Conservation (phyloP, 2,797 vertebrate species). For the Sebastes glaucus region DNA sequence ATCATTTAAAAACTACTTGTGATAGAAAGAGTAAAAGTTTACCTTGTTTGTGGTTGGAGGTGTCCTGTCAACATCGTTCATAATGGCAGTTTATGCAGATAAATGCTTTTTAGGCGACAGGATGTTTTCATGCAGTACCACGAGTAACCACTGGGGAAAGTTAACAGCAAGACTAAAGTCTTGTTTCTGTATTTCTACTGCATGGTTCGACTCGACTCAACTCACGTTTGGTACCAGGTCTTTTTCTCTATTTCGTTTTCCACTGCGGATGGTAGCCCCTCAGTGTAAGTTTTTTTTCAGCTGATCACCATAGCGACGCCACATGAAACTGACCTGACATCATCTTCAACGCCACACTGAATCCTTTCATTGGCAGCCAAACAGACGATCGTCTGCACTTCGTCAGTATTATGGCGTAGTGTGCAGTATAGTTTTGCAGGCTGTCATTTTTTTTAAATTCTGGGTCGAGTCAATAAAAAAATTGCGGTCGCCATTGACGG, state of each 20-base stretch:
- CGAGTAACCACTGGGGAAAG: background rate
- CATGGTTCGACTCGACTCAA: background rate
- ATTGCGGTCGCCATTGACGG: background rate
- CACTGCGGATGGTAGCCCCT: background rate
- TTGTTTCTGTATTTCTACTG: background rate
- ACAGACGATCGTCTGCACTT: background rate
- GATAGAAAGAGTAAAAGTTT: too few species aligned
- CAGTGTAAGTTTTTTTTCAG: background rate
- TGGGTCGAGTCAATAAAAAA: background rate
- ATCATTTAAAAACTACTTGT: background rate
- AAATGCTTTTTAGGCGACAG: background rate
- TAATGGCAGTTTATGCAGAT: fast-evolving
- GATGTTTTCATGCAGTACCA: background rate
- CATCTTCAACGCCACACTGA: background rate
- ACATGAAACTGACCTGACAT: background rate
- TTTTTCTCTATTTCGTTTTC: background rate
- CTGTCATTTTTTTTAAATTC: background rate
- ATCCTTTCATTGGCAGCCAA: background rate
- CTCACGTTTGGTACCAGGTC: background rate
- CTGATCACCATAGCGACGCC: background rate
- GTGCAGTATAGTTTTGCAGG: background rate
- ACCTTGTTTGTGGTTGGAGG: background rate
- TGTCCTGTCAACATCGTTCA: background rate
- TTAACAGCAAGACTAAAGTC: background rate
- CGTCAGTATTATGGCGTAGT: background rate